These are phyloP conservation scores for Barnardius zonarius DNA, from an alignment of 2,113 vertebrate species.

Conservation along the genomic window DNA sequence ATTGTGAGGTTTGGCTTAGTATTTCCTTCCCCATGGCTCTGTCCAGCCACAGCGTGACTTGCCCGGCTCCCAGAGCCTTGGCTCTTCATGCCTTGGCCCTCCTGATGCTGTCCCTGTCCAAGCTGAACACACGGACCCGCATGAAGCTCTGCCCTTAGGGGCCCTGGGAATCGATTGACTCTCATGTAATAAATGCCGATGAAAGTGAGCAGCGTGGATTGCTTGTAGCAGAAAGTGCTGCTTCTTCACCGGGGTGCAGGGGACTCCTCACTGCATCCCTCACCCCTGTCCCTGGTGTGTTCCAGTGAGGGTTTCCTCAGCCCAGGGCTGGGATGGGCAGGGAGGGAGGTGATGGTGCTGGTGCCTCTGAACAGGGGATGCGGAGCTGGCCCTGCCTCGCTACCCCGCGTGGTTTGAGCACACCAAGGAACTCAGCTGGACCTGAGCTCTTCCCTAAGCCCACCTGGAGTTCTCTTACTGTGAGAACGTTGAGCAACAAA, in stretches of 20 bases:
- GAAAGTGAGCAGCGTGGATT: accelerated
- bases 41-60: accelerated
- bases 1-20: background rate
- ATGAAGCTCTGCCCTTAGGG: background rate
- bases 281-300: too few relatives aligned
- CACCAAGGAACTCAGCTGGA: background rate
- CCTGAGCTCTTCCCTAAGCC: background rate
- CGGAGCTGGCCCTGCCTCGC: background rate
- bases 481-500: background rate
- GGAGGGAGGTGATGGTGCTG: background rate
- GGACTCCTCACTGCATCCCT: background rate
- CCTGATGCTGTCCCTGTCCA: background rate
- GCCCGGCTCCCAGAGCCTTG: background rate
- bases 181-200: accelerated
- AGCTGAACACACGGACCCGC: accelerated
- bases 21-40: accelerated
- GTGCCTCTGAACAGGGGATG: accelerated
- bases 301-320: background rate
- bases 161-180: accelerated
- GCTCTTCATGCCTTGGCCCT: background rate
- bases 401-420: background rate
- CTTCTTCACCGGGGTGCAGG: accelerated
- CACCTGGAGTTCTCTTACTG: background rate
- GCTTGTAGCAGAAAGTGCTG: background rate
- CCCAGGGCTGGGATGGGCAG: background rate